A percentile compares a stretch with the other conserved stretches of the same genome.
phyloP scores from a whole-genome alignment of 2,797 vertebrate species.

The Apogon hyalosoma region DNA sequence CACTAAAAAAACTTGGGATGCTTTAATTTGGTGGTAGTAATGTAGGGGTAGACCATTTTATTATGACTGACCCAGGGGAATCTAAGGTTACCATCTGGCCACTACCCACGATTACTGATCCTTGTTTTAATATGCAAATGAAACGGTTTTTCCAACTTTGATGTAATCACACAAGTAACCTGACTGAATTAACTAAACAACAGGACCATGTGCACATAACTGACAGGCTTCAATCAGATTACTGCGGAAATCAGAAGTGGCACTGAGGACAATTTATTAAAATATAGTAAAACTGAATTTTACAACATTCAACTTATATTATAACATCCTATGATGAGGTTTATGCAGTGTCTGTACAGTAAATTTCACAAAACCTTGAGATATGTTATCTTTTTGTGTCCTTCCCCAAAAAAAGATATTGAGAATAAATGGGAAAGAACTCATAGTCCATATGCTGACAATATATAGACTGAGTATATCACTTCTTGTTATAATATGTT shows the following conservation, averaged over 20 bases:
- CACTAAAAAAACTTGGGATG: constrained; percentile 51
- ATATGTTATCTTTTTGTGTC: too few relatives aligned
- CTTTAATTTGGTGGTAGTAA: constrained; percentile 63
- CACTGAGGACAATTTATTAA: constrained; percentile 2
- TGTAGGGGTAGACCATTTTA: constrained; percentile 70
- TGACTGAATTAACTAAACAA: constrained; percentile 57
- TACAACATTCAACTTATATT: background rate
- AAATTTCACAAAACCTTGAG: too few relatives aligned
- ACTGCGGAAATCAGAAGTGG: background rate
- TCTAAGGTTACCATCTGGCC: constrained; percentile 83
- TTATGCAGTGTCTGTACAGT: too few relatives aligned
- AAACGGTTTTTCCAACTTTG: constrained; percentile 63
- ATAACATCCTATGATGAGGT: too few relatives aligned
- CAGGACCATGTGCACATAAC: constrained; percentile 52
- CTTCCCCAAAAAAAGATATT: too few relatives aligned
- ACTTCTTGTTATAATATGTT: too few relatives aligned
- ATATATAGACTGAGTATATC: too few relatives aligned
- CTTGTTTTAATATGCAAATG: constrained; percentile 83
- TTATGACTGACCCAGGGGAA: constrained; percentile 76
- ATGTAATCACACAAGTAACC: constrained; percentile 74
- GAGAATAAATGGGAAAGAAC: too few relatives aligned
- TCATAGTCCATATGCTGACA: too few relatives aligned
- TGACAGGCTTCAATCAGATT: constrained; percentile 25
- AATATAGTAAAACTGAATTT: constrained; percentile 7
- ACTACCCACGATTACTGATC: constrained; percentile 77